Percentiles rank a stretch among this genome's conserved stretches.
phyloP scores from a whole-genome alignment of 2,113 vertebrate species.

The Epinephelus cyanopodus region DNA sequence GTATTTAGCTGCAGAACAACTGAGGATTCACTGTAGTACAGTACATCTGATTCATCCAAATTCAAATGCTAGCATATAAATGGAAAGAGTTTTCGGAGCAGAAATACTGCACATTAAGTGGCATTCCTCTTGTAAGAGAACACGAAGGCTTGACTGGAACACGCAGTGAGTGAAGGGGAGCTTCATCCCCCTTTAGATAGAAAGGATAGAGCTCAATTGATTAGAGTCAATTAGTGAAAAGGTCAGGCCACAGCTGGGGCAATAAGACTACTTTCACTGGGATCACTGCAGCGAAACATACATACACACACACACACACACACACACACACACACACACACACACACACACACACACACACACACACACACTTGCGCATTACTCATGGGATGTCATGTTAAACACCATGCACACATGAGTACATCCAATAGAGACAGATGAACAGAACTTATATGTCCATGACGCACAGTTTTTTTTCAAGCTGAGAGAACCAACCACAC shows the following conservation, averaged over 20 bases:
- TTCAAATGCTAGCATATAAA: not conserved
- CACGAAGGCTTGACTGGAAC: slow-evolving; percentile 20
- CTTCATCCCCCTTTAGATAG: slow-evolving; percentile 44
- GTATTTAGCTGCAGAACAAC: not conserved
- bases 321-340: slow-evolving; percentile 9
- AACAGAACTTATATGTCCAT: not conserved
- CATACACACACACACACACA: slow-evolving; percentile 16
- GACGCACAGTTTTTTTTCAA: slow-evolving; percentile 3
- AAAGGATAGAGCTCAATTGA: slow-evolving; percentile 68
- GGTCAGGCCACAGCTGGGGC: slow-evolving; percentile 72
- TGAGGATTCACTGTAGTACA: not conserved
- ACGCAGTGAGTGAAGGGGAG: slow-evolving; percentile 42
- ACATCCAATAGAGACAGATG: slow-evolving; percentile 5
- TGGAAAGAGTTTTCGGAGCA: not conserved
- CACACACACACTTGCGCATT: not conserved
- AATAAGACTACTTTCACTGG: slow-evolving; percentile 41
- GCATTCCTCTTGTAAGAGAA: not conserved
- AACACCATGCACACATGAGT: not conserved
- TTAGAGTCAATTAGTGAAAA: slow-evolving; percentile 79
- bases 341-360: too few relatives aligned
- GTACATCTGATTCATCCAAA: not conserved
- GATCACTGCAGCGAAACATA: slow-evolving; percentile 21
- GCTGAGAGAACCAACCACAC: slow-evolving; percentile 21
- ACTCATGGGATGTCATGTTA: not conserved
- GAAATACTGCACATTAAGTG: not conserved